Conservation (phyloP, 2,113 vertebrate species). For the Aix galericulata region DNA sequence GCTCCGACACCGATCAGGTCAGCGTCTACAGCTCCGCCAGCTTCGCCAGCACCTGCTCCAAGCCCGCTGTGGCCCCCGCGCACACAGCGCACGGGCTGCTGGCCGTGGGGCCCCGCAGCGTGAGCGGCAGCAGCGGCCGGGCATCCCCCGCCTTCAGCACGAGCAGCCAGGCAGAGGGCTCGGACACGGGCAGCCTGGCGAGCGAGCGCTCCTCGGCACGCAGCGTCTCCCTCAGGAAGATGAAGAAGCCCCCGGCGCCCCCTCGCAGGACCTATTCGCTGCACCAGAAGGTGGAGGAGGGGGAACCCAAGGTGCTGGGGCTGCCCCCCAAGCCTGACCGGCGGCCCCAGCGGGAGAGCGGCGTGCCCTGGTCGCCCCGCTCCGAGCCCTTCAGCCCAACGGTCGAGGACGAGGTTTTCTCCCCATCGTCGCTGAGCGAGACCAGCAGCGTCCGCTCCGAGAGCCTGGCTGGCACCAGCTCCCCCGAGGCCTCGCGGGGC, state of each 20-base stretch:
- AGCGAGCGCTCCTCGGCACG: conserved; percentile 77
- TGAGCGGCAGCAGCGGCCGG: conserved; percentile 15
- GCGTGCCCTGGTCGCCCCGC: not conserved
- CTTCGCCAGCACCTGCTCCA: conserved; percentile 39
- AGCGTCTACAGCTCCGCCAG: conserved; percentile 68
- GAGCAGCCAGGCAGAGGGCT: conserved; percentile 66
- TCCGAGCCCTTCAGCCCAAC: conserved; percentile 19
- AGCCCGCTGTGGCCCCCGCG: not conserved
- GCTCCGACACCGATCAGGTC: conserved; percentile 58
- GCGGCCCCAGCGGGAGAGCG: conserved; percentile 36
- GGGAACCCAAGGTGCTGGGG: conserved; percentile 77
- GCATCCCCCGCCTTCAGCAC: conserved; percentile 52
- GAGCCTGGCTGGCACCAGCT: conserved; percentile 25
- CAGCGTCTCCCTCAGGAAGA: conserved; percentile 89
- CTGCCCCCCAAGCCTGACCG: conserved; percentile 73
- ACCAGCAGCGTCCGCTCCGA: conserved; percentile 55
- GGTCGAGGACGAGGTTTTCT: conserved; percentile 62
- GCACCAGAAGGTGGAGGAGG: conserved; percentile 70
- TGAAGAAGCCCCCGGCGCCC: conserved; percentile 85
- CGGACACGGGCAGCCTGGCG: conserved; percentile 71
- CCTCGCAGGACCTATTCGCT: conserved; percentile 90
- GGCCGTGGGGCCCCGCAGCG: not conserved
- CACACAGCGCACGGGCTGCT: not conserved
- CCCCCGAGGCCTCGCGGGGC: conserved; percentile 16
- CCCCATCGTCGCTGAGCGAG: conserved; percentile 16